These are phyloP conservation scores for Acleris holmiana DNA, from an alignment of 2,888 invertebrate species.

Conservation along the genomic window DNA sequence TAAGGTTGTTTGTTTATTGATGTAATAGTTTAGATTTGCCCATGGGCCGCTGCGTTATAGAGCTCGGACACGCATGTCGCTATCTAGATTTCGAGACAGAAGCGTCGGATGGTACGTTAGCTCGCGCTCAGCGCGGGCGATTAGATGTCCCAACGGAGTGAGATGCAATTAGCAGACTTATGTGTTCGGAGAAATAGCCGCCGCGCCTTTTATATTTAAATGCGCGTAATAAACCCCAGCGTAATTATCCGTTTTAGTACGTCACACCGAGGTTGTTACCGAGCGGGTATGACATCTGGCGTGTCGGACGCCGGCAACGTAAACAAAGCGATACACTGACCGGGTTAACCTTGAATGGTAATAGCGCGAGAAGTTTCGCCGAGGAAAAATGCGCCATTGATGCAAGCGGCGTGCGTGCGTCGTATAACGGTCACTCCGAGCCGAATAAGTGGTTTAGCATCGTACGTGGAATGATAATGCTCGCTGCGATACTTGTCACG, in stretches of 20 bases:
- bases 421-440: conserved; percentile 78
- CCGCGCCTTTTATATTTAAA: background rate
- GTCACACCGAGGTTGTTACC: conserved; percentile 9
- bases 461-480: conserved; percentile 81
- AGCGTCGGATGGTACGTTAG: conserved; percentile 53
- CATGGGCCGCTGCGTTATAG: conserved; percentile 55
- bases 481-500: conserved; percentile 71
- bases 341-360: conserved; percentile 83
- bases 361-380: conserved; percentile 79
- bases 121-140: conserved; percentile 55
- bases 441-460: conserved; percentile 82
- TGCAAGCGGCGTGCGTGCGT: conserved; percentile 78
- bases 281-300: conserved; percentile 30
- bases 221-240: background rate
- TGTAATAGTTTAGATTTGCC: conserved; percentile 60
- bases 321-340: conserved; percentile 79
- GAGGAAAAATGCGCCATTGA: conserved; percentile 82
- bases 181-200: conserved; percentile 21
- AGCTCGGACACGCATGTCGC: conserved; percentile 59
- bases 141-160: conserved; percentile 47
- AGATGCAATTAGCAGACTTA: conserved; percentile 42
- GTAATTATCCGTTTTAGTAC: background rate
- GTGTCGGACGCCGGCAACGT: conserved; percentile 59
- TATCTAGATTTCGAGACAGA: conserved; percentile 58
- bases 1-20: conserved; percentile 62